Conservation (phyloP, 2,888 invertebrate species). For the Xylota segnis region DNA sequence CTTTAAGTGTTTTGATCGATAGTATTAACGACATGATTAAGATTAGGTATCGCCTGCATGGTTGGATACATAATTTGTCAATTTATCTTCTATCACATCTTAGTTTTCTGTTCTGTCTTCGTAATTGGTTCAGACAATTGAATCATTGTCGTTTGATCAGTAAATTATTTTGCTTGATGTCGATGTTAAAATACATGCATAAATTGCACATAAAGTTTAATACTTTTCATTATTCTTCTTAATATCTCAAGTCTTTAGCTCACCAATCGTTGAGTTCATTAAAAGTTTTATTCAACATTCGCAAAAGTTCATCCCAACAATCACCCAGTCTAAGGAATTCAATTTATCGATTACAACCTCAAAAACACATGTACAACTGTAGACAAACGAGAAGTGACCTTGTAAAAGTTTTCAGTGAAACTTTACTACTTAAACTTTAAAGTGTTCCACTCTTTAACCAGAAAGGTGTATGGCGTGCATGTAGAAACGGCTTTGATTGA, state of each 20-base stretch:
- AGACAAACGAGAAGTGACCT: slow-evolving; percentile 28
- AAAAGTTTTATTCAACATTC: slow-evolving; percentile 59
- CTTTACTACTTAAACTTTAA: slow-evolving; percentile 41
- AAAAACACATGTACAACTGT: slow-evolving; percentile 24
- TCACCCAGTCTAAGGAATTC: slow-evolving; percentile 21
- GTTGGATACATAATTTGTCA: too few relatives aligned
- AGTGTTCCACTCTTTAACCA: slow-evolving; percentile 29
- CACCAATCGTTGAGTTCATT: slow-evolving; percentile 51
- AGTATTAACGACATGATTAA: too few relatives aligned
- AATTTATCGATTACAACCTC: slow-evolving; percentile 55
- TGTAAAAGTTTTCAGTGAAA: slow-evolving; percentile 35
- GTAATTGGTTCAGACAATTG: too few relatives aligned
- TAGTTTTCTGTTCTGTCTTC: too few relatives aligned
- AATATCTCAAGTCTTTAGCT: slow-evolving; percentile 10
- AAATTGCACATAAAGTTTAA: neutral
- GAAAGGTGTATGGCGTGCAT: neutral
- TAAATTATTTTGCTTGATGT: neutral
- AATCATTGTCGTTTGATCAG: too few relatives aligned
- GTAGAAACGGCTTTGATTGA: slow-evolving; percentile 23
- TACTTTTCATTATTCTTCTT: neutral
- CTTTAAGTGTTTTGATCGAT: too few relatives aligned
- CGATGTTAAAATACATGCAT: too few relatives aligned
- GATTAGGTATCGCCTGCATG: too few relatives aligned
- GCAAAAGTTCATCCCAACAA: slow-evolving; percentile 1
- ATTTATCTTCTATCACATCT: too few relatives aligned